Evolutionary conservation across 2,113 vertebrate genomes (phyloP).

Genomic region (Spermophilus dauricus): DNA sequence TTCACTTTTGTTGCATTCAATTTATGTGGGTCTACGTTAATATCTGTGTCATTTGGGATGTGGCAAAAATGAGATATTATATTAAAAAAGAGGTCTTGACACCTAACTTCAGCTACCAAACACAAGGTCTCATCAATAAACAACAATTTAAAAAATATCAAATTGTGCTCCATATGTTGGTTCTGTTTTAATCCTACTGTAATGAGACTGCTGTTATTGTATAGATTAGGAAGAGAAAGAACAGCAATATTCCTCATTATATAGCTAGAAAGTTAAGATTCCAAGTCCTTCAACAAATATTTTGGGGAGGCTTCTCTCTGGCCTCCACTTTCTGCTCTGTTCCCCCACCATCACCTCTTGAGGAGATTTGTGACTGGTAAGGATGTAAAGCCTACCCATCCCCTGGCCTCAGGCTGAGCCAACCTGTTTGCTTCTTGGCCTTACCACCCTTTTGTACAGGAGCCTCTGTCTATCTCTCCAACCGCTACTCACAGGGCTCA

Average conservation of each 20-base stretch:
- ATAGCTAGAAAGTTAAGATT: background rate
- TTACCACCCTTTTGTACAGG: background rate
- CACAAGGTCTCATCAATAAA: background rate
- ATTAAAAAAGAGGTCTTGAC: background rate
- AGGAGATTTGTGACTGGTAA: background rate
- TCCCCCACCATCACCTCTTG: background rate
- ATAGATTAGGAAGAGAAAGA: background rate
- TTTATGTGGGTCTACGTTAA: background rate
- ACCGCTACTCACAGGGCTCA: background rate
- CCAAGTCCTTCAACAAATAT: background rate
- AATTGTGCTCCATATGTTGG: background rate
- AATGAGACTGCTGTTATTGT: background rate
- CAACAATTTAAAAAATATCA: background rate
- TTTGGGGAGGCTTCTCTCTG: background rate
- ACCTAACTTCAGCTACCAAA: slow-evolving; percentile 4
- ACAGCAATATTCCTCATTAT: background rate
- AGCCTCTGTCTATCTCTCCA: background rate
- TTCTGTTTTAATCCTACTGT: background rate
- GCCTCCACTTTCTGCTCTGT: background rate
- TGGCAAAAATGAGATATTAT: background rate
- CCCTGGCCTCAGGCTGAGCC: background rate
- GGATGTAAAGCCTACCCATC: background rate
- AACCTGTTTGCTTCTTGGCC: background rate
- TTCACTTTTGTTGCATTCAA: background rate
- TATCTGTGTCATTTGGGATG: background rate